Evolutionary conservation across 2,113 vertebrate species (phyloP).

Genomic region (Trinectes maculatus): DNA sequence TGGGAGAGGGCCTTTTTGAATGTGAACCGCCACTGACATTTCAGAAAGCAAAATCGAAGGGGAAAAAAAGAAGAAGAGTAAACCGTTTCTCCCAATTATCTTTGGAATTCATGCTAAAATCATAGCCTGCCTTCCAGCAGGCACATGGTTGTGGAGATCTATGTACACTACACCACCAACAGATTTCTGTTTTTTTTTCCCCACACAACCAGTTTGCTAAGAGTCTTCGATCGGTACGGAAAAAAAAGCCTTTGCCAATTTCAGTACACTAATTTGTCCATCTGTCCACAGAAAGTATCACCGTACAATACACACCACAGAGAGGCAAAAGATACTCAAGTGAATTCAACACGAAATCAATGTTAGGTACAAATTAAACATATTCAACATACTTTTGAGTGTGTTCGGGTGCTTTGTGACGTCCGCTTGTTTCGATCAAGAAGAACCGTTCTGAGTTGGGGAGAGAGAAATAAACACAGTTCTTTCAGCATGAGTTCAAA

Average conservation of each 20-base stretch:
- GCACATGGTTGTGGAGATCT: slow-evolving; percentile 76
- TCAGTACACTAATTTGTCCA: slow-evolving; percentile 74
- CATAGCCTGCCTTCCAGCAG: slow-evolving; percentile 70
- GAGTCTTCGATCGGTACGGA: slow-evolving; percentile 64
- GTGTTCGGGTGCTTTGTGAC: slow-evolving; percentile 63
- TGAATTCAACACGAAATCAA: slow-evolving; percentile 82
- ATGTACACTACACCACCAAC: slow-evolving; percentile 82
- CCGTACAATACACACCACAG: slow-evolving; percentile 79
- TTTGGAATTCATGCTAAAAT: slow-evolving; percentile 87
- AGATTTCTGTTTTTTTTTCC: slow-evolving; percentile 67
- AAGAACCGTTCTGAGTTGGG: slow-evolving; percentile 50
- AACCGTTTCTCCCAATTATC: slow-evolving; percentile 85
- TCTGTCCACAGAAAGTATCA: slow-evolving; percentile 80
- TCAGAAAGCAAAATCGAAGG: slow-evolving; percentile 62
- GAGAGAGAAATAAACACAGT: slow-evolving; percentile 57
- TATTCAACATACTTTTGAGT: slow-evolving; percentile 69
- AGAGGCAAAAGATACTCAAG: slow-evolving; percentile 82
- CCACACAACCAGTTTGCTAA: slow-evolving; percentile 74
- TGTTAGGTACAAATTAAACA: slow-evolving; percentile 80
- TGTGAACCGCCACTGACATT: slow-evolving; percentile 78
- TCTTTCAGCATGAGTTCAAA: slow-evolving; percentile 72
- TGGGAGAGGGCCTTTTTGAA: slow-evolving; percentile 67
- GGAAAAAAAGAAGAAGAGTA: slow-evolving; percentile 71
- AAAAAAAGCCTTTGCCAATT: slow-evolving; percentile 63
- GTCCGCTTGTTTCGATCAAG: slow-evolving; percentile 55